Percentiles rank a stretch among this genome's conserved stretches.
Evolutionary conservation across 2,797 vertebrate species (phyloP).

Genomic region (Characodon lateralis): DNA sequence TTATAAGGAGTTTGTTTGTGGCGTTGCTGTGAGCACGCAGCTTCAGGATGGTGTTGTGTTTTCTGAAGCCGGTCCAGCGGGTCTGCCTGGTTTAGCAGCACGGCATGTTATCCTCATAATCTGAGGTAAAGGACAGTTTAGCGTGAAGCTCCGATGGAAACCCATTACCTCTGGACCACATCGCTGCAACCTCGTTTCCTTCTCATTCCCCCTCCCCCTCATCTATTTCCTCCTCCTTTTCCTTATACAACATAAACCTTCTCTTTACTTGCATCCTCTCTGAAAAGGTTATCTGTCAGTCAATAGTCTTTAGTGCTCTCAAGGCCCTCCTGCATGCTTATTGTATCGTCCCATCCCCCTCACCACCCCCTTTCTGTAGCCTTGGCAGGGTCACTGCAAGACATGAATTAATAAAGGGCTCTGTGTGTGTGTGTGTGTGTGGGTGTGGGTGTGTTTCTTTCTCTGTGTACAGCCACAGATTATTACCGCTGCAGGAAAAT

Average conservation of each 20-base stretch:
- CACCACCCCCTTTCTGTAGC: conserved; percentile 27
- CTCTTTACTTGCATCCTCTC: conserved; percentile 50
- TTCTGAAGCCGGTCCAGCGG: conserved; percentile 49
- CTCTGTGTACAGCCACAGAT: conserved; percentile 10
- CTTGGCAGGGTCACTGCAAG: conserved; percentile 52
- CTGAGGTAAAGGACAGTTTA: conserved; percentile 70
- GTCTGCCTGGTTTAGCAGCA: conserved; percentile 60
- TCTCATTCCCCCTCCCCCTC: conserved; percentile 23
- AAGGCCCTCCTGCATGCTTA: conserved; percentile 45
- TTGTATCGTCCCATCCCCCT: conserved; percentile 25
- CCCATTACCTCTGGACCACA: conserved; percentile 62
- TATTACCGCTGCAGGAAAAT: conserved; percentile 13
- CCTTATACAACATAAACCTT: conserved; percentile 48
- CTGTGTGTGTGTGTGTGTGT: conserved; percentile 14
- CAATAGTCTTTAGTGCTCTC: conserved; percentile 70
- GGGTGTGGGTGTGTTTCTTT: conserved; percentile 3
- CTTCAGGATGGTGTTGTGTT: neutral
- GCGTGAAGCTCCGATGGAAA: conserved; percentile 50
- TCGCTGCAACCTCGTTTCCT: conserved; percentile 38
- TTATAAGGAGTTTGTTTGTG: neutral
- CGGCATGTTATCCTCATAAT: conserved; percentile 62
- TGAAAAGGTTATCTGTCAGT: conserved; percentile 73
- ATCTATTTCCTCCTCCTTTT: conserved; percentile 28
- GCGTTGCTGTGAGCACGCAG: conserved; percentile 5
- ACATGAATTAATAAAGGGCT: conserved; percentile 54